Evolutionary conservation across 1,140 invertebrate species (phyloP).

Genomic region (Oryctes rhinoceros): DNA sequence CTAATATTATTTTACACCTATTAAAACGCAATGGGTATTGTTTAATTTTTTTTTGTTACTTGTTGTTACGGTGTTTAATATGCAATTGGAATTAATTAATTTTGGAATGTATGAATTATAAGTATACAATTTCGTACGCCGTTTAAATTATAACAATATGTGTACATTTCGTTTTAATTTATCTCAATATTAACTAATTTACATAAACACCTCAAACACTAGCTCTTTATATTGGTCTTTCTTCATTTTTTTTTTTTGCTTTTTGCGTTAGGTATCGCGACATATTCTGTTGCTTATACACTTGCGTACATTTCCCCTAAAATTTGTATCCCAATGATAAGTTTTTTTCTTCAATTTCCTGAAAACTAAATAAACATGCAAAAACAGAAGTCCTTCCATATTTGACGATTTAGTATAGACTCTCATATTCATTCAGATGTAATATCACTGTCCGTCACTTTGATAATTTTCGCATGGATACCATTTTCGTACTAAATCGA

Average conservation of each 20-base stretch:
- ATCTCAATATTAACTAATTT: not conserved
- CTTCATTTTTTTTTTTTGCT: not conserved
- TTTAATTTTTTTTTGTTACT: not conserved
- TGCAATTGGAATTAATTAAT: not conserved
- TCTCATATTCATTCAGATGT: not conserved
- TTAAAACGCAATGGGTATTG: no score
- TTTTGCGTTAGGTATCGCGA: not conserved
- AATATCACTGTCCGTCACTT: constrained; percentile 28
- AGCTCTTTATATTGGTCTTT: constrained; percentile 26
- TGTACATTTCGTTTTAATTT: constrained; percentile 1
- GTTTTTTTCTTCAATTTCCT: not conserved
- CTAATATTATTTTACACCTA: no score
- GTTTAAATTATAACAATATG: not conserved
- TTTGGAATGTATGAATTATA: not conserved
- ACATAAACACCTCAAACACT: constrained; percentile 34
- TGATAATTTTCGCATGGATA: constrained; percentile 4
- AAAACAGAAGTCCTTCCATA: constrained; percentile 12
- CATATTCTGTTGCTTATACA: not conserved
- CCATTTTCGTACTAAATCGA: constrained; percentile 15
- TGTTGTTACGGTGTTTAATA: not conserved
- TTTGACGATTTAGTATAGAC: not conserved
- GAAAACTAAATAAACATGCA: constrained; percentile 27
- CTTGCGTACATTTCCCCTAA: not conserved
- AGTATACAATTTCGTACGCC: not conserved
- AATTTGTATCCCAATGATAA: not conserved